phyloP scores from a whole-genome alignment of 2,797 vertebrate genomes.

The Dendrocincla tyrannina region DNA sequence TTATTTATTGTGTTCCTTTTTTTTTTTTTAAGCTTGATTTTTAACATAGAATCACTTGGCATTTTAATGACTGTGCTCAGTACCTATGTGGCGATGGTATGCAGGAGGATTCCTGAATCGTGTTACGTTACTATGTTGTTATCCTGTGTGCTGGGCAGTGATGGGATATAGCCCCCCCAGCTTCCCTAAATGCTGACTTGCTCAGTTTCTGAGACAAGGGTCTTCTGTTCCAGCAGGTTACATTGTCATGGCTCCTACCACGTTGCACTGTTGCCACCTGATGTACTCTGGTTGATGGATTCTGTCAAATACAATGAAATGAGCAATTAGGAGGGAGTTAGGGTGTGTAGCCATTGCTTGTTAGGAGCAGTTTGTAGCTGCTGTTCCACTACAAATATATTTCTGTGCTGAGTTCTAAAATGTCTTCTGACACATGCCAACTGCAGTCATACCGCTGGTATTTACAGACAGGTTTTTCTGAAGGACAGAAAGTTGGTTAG shows the following conservation, averaged over 20 bases:
- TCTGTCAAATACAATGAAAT: slow-evolving; percentile 43
- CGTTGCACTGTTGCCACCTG: not conserved
- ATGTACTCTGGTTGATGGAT: slow-evolving; percentile 15
- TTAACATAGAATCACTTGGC: not conserved
- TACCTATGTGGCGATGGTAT: not conserved
- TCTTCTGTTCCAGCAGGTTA: not conserved
- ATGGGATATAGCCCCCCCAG: not conserved
- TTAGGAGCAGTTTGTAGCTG: not conserved
- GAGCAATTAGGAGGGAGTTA: not conserved
- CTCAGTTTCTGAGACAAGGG: not conserved
- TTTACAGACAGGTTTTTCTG: slow-evolving; percentile 28
- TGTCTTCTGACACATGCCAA: slow-evolving; percentile 3
- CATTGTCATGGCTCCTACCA: not conserved
- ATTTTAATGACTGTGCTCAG: not conserved
- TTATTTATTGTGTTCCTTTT: not conserved
- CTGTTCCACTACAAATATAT: not conserved
- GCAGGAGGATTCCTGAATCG: not conserved
- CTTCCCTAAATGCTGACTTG: not conserved
- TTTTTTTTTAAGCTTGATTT: not conserved
- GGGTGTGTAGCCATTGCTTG: not conserved
- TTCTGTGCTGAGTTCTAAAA: not conserved
- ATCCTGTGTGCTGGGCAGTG: too few species aligned
- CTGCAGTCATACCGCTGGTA: not conserved
- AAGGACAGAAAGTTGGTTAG: slow-evolving; percentile 36
- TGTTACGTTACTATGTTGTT: not conserved